phyloP scores from a whole-genome alignment of 2,888 invertebrate genomes.

The Crioceris asparagi region DNA sequence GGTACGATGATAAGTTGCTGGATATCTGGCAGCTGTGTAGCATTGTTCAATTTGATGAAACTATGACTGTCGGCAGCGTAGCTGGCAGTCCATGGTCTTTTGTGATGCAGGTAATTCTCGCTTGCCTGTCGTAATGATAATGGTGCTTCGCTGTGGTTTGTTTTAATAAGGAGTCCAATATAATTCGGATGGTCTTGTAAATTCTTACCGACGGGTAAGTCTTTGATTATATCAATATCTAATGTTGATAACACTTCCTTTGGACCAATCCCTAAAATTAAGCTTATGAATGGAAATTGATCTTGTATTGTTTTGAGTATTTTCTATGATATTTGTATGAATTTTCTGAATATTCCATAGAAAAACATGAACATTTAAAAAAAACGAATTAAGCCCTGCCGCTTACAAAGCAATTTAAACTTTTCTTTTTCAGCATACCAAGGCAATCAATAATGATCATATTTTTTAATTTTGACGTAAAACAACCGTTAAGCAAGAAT shows the following conservation, averaged over 20 bases:
- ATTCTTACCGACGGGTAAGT: slow-evolving; percentile 3
- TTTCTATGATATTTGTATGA: too few relatives aligned
- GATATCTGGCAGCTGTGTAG: slow-evolving; percentile 6
- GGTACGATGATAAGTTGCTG: slow-evolving; percentile 6
- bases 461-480: too few relatives aligned
- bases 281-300: too few relatives aligned
- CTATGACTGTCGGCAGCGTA: slow-evolving; percentile 2
- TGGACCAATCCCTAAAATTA: too few relatives aligned
- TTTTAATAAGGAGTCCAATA: slow-evolving; percentile 5
- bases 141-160: slow-evolving; percentile 8
- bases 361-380: too few relatives aligned
- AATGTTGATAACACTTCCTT: neutral
- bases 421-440: too few relatives aligned
- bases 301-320: too few relatives aligned
- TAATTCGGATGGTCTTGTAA: slow-evolving; percentile 1
- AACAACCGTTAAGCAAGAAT: too few relatives aligned
- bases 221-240: neutral
- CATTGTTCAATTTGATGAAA: slow-evolving; percentile 7
- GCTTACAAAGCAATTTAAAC: too few relatives aligned
- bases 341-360: too few relatives aligned
- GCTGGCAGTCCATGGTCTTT: slow-evolving; percentile 6
- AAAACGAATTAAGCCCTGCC: too few relatives aligned
- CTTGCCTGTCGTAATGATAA: slow-evolving; percentile 1
- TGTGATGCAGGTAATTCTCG: slow-evolving; percentile 3
- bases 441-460: too few relatives aligned